Conservation (phyloP, 2,888 invertebrate species). For the Drosophila mettleri region DNA sequence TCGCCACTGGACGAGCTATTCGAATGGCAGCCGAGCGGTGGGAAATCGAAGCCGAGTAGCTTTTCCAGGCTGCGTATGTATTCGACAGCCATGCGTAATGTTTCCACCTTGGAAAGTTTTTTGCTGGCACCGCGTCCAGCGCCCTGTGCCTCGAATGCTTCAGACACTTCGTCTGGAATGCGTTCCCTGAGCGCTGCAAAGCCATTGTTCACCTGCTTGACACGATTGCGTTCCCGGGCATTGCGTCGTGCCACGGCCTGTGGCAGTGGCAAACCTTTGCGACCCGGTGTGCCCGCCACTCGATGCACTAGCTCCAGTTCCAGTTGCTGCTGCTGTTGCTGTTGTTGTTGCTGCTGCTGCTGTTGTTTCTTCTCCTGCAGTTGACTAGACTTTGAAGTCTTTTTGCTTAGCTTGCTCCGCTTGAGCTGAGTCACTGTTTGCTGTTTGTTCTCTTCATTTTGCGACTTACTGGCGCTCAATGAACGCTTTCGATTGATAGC, state of each 20-base stretch:
- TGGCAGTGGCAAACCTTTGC: slow-evolving; percentile 88
- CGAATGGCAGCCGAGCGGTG: slow-evolving; percentile 56
- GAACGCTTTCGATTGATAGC: slow-evolving; percentile 65
- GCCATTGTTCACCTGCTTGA: slow-evolving; percentile 96
- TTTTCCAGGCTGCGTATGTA: slow-evolving; percentile 93
- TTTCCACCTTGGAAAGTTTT: slow-evolving; percentile 95
- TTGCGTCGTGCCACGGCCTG: slow-evolving; percentile 95
- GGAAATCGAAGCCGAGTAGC: slow-evolving; percentile 88
- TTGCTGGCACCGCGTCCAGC: slow-evolving; percentile 88
- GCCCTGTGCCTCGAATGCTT: slow-evolving; percentile 88
- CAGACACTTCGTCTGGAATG: slow-evolving; percentile 93
- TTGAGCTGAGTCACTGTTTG: slow-evolving; percentile 35
- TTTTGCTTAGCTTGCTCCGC: slow-evolving; percentile 58
- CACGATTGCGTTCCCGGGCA: slow-evolving; percentile 96
- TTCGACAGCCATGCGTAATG: slow-evolving; percentile 94
- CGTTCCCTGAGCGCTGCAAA: slow-evolving; percentile 94
- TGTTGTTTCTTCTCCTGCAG: slow-evolving; percentile 3
- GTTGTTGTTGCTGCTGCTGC: slow-evolving; percentile 4
- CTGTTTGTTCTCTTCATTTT: slow-evolving; percentile 47
- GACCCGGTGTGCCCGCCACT: slow-evolving; percentile 75
- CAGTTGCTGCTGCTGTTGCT: slow-evolving; percentile 8
- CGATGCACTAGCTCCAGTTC: slow-evolving; percentile 34
- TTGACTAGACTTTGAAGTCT: slow-evolving; percentile 15
- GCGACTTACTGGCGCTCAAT: slow-evolving; percentile 46
- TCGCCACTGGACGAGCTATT: slow-evolving; percentile 76